These are phyloP conservation scores for Eurystomus gularis DNA, from an alignment of 2,113 vertebrate species.

Conservation along the genomic window DNA sequence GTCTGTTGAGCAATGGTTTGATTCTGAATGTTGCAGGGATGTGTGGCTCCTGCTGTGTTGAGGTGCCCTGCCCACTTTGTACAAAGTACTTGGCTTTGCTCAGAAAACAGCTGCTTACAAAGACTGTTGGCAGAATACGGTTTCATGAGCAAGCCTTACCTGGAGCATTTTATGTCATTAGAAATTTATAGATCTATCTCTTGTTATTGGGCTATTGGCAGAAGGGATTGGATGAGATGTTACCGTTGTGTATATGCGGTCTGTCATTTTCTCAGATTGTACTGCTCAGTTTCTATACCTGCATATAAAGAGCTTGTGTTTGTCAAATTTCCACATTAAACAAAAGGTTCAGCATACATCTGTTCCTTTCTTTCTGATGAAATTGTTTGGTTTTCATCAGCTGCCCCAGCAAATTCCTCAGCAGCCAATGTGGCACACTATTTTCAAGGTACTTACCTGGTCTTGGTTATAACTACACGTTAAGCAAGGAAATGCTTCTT, in stretches of 20 bases:
- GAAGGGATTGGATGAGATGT: background rate
- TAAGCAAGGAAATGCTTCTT: background rate
- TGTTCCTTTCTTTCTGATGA: background rate
- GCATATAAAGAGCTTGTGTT: background rate
- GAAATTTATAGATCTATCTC: background rate
- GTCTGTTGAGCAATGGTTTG: background rate
- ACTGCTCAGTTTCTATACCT: background rate
- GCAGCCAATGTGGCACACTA: background rate
- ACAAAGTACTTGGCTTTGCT: background rate
- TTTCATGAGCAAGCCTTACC: background rate
- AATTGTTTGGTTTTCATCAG: background rate
- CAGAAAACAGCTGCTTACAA: background rate
- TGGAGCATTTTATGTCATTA: background rate
- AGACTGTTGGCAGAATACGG: background rate
- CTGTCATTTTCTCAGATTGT: background rate
- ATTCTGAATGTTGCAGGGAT: accelerated
- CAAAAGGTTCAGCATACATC: background rate
- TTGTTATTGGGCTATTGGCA: background rate
- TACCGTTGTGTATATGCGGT: background rate
- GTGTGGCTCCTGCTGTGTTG: background rate
- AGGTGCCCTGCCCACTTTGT: background rate
- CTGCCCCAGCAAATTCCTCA: background rate
- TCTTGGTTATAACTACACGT: background rate
- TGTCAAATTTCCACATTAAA: background rate
- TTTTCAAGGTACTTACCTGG: background rate